phyloP scores from a whole-genome alignment of 2,113 vertebrate species.

The Rhinichthys klamathensis region DNA sequence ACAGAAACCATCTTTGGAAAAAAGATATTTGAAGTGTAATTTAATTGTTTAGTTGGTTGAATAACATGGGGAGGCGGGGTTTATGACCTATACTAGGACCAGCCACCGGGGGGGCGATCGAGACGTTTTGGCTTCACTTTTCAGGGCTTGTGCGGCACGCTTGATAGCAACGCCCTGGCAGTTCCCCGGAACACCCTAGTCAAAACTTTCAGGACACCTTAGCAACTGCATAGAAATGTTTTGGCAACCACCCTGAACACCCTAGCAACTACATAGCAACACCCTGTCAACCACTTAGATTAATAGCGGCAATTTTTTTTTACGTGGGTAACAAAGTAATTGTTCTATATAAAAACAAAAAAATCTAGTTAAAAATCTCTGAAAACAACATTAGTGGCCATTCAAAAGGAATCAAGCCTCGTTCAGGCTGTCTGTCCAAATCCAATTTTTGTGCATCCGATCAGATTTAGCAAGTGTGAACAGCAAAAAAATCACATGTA shows the following conservation, averaged over 20 bases:
- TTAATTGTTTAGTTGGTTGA: too few relatives aligned
- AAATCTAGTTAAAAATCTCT: not conserved
- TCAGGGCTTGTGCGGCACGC: too few relatives aligned
- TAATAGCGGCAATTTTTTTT: not conserved
- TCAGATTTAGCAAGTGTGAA: too few relatives aligned
- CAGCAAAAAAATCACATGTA: too few relatives aligned
- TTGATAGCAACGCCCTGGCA: not conserved
- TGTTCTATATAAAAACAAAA: not conserved
- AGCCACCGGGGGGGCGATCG: too few relatives aligned
- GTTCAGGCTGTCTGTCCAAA: too few relatives aligned
- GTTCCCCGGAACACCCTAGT: not conserved
- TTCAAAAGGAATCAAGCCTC: not conserved
- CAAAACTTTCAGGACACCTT: not conserved
- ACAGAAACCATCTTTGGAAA: too few relatives aligned
- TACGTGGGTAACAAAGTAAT: not conserved
- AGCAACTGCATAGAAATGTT: not conserved
- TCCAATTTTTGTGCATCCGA: too few relatives aligned
- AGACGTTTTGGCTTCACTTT: too few relatives aligned
- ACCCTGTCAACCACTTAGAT: not conserved
- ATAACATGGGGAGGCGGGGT: too few relatives aligned
- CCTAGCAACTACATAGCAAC: not conserved
- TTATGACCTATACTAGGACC: too few relatives aligned
- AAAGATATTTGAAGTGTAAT: too few relatives aligned
- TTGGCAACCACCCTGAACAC: not conserved
- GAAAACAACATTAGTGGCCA: slow-evolving; percentile 1